Evolutionary conservation across 2,888 invertebrate species (phyloP).

Genomic region (Nysson spinosus): DNA sequence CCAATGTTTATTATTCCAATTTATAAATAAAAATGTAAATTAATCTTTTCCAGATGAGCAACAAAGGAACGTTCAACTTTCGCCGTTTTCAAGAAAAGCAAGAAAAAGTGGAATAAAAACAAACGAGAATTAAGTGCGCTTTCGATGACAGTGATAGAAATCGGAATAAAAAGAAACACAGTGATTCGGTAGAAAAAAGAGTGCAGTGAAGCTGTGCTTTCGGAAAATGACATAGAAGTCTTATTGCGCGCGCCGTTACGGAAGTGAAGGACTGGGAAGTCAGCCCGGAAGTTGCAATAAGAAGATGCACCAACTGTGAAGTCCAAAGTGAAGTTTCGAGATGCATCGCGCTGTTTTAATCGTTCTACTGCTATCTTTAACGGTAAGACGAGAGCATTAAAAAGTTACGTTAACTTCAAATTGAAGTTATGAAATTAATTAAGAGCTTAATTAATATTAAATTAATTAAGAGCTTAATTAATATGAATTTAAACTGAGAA

Average conservation of each 20-base stretch:
- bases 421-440: too few relatives aligned
- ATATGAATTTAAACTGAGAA: too few relatives aligned
- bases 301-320: conserved; percentile 36
- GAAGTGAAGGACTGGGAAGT: conserved; percentile 9
- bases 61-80: too few relatives aligned
- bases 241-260: background rate
- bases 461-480: too few relatives aligned
- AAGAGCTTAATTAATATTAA: too few relatives aligned
- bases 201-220: background rate
- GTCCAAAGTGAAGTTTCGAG: conserved; percentile 29
- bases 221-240: conserved; percentile 31
- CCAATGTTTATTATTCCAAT: too few relatives aligned
- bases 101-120: background rate
- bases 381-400: conserved; percentile 48
- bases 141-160: conserved; percentile 27
- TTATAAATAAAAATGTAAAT: too few relatives aligned
- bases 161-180: background rate
- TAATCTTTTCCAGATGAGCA: too few relatives aligned
- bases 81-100: too few relatives aligned
- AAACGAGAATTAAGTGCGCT: conserved; percentile 3
- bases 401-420: too few relatives aligned
- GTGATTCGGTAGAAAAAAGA: conserved; percentile 7
- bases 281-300: conserved; percentile 2
- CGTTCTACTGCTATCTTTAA: conserved; percentile 47
- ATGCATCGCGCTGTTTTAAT: conserved; percentile 45